A percentile compares a stretch with the other conserved stretches of the same genome.
These are phyloP conservation scores for Cephus pygmeus DNA, from an alignment of 2,888 invertebrate species.

Conservation along the genomic window DNA sequence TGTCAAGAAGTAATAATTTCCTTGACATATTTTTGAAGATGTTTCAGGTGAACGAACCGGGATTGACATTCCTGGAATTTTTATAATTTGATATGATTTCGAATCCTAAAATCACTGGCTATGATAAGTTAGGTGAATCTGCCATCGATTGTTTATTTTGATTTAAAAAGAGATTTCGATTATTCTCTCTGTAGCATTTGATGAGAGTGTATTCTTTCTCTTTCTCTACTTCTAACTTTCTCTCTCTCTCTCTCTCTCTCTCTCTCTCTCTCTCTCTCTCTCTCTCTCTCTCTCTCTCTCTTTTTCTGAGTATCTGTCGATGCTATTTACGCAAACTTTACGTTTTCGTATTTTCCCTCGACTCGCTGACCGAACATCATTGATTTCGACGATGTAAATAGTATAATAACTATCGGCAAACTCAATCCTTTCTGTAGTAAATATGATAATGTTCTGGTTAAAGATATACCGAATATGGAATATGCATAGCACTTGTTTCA, in stretches of 20 bases:
- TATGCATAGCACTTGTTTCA: background rate
- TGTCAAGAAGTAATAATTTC: background rate
- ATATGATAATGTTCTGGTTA: background rate
- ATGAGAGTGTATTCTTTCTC: background rate
- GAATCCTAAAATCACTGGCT: background rate
- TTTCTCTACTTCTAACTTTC: too few relatives aligned
- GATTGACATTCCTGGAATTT: background rate
- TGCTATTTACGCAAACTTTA: background rate
- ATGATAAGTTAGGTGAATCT: background rate
- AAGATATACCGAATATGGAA: background rate
- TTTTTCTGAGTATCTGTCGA: background rate
- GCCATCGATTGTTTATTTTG: background rate
- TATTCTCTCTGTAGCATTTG: background rate
- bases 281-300: too few relatives aligned
- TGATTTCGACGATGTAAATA: constrained; percentile 7
- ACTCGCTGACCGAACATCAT: background rate
- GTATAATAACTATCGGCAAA: constrained; percentile 3
- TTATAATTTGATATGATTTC: background rate
- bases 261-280: background rate
- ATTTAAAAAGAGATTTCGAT: background rate
- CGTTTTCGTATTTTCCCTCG: background rate
- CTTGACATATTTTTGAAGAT: background rate
- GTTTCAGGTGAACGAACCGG: background rate
- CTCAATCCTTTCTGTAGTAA: constrained; percentile 1
- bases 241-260: background rate